Percentiles rank a stretch among this genome's conserved stretches.
Evolutionary conservation across 2,888 invertebrate genomes (phyloP).

Genomic region (Tubulanus polymorphus): DNA sequence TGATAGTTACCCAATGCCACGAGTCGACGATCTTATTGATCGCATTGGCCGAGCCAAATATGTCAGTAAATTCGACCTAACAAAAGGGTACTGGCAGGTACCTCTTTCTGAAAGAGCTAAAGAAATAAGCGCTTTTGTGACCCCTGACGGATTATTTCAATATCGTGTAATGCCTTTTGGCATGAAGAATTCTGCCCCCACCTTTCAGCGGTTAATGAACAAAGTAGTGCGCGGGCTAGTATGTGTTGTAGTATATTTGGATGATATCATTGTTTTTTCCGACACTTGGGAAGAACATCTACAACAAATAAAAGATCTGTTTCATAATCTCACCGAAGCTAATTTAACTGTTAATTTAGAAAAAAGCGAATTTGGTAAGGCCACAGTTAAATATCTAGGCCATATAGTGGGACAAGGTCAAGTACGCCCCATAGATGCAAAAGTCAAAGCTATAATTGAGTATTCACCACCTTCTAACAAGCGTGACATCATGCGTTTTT

Average conservation of each 20-base stretch:
- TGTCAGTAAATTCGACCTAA: constrained; percentile 24
- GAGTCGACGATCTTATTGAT: constrained; percentile 27
- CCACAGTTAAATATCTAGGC: constrained; percentile 5
- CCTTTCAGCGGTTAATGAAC: constrained; percentile 11
- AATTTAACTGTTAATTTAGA: constrained; percentile 19
- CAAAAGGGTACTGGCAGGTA: constrained; percentile 20
- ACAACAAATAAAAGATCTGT: constrained; percentile 6
- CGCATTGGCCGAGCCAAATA: constrained; percentile 22
- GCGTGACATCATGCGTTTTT: constrained; percentile 16
- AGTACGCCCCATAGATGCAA: constrained; percentile 9
- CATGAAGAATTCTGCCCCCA: constrained; percentile 11
- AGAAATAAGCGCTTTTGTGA: constrained; percentile 14
- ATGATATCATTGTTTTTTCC: constrained; percentile 6
- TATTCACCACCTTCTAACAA: constrained; percentile 15
- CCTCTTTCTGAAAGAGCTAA: constrained; percentile 11
- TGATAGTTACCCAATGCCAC: constrained; percentile 24
- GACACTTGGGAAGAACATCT: constrained; percentile 19
- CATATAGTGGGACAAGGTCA: constrained; percentile 7
- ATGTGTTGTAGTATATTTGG: constrained; percentile 4
- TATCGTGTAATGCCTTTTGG: constrained; percentile 16
- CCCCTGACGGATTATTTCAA: constrained; percentile 9
- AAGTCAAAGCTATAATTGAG: constrained; percentile 11
- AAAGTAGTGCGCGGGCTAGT: background rate
- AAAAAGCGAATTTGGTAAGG: constrained; percentile 11
- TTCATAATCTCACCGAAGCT: constrained; percentile 1